Evolutionary conservation across 2,888 invertebrate species (phyloP), one percentile per base, ranked within the genome.

Genomic region (Amiota mariae): DNA sequence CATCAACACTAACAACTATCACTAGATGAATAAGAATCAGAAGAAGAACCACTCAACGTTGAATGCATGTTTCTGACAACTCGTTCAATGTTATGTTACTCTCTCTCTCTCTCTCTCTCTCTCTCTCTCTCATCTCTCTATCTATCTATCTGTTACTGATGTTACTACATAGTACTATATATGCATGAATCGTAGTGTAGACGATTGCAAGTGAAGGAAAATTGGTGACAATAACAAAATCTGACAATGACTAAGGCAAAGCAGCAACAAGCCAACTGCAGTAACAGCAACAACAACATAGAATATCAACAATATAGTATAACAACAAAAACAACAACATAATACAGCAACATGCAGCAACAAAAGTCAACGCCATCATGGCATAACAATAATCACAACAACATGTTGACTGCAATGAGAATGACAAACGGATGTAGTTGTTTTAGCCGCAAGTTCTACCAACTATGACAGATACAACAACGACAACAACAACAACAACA

Each of bases 1-100:
- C 3, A 24, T 1, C 3, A 24, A 24, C 24, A 24, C 2, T 36
- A 36, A 36, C 36, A 36, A 36, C 36, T 36, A 36, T 36, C 36
- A 36, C 36, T 36, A 36, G 6, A 6, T 36, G 36, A 2, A 36
- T 36, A 36, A 36, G 36, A 20, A 15, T 59, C 59, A 1, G 54
- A 54, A 54, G 59, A 36, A 36, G 36, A 36, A 63, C 67, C n/a
- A 54, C 54, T 68, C 67, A 68, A 24, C 24, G 67, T 36, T 68
- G 36, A 36, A 36, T 36, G 36, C 54, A 51, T 68, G 67, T 68
- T 24, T 12, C 67, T 68, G 67, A 68, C 67, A 68, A 68, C 51
- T 68, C 54, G 67, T 68, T 68, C 67, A 68, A 68, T 68, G 67
- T 68, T 54, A 68, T 51, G 51, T 51, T 67, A 24, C 61, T 18